These are phyloP conservation scores for Drosophila quinaria DNA, from an alignment of 2,888 invertebrate species.

Conservation along the genomic window DNA sequence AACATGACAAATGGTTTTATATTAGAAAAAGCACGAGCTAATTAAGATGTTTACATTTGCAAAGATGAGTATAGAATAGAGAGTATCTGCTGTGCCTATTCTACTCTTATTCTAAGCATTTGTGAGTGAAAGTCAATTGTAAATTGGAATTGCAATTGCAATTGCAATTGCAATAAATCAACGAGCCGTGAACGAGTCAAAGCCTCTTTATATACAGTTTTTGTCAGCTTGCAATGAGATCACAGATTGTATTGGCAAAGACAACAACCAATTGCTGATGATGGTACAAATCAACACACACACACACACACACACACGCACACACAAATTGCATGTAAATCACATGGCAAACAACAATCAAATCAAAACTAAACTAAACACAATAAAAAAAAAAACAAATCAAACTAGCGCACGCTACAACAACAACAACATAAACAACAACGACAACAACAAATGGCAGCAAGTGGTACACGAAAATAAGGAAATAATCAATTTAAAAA, in stretches of 20 bases:
- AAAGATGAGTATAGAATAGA: neutral
- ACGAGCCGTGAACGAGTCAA: conserved; percentile 40
- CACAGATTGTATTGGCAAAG: conserved; percentile 49
- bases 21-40: neutral
- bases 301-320: conserved; percentile 12
- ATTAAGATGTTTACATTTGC: neutral
- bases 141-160: conserved; percentile 29
- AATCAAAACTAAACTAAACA: conserved; percentile 44
- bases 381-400: conserved; percentile 18
- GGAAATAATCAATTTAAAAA: conserved; percentile 86
- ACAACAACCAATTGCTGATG: conserved; percentile 65
- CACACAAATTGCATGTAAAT: conserved; percentile 62
- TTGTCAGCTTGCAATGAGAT: conserved; percentile 42
- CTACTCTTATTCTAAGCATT: neutral
- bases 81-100: neutral
- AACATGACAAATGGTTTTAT: neutral
- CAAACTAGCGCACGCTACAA: conserved; percentile 48
- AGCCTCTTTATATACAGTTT: conserved; percentile 16
- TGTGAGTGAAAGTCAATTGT: conserved; percentile 49
- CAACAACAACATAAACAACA: conserved; percentile 26
- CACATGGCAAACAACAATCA: conserved; percentile 59
- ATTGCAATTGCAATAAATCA: conserved; percentile 22
- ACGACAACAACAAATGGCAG: conserved; percentile 23
- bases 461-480: conserved; percentile 82
- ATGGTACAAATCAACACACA: conserved; percentile 49